phyloP scores from a whole-genome alignment of 37 sponge, comb jelly and placozoan genomes.

The Oopsacas minuta region DNA sequence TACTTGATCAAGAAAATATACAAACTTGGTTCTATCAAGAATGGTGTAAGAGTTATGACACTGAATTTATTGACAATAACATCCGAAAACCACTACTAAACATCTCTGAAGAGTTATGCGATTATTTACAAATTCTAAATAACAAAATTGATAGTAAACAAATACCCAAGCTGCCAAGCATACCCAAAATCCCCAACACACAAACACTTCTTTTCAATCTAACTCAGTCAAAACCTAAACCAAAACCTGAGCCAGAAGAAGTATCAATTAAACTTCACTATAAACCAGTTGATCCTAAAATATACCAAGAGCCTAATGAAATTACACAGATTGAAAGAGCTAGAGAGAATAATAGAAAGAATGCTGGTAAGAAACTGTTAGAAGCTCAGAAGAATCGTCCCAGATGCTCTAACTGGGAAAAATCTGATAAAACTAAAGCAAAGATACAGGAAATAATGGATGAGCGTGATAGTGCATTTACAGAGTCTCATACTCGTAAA shows the following conservation, averaged over 20 bases:
- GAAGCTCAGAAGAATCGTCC: background rate
- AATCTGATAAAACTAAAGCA: background rate
- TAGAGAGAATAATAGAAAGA: background rate
- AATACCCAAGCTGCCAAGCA: background rate
- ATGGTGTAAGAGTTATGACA: constrained; percentile 19
- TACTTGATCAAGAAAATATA: background rate
- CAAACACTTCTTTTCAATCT: background rate
- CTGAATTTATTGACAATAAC: background rate
- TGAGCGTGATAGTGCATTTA: background rate
- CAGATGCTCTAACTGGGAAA: background rate
- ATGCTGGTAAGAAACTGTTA: background rate
- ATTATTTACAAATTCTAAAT: background rate
- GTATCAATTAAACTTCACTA: background rate
- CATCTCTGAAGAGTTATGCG: background rate
- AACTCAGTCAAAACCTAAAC: background rate
- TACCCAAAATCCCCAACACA: background rate
- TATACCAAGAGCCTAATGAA: background rate
- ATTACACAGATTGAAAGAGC: background rate
- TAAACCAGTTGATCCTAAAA: background rate
- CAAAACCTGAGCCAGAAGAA: background rate
- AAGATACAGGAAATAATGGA: background rate
- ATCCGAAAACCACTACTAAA: background rate
- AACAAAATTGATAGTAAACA: background rate
- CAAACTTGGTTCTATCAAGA: constrained; percentile 8
- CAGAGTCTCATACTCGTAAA: background rate